Evolutionary conservation across 2,888 invertebrate species (phyloP).

Genomic region (Melangyna quadrimaculata): DNA sequence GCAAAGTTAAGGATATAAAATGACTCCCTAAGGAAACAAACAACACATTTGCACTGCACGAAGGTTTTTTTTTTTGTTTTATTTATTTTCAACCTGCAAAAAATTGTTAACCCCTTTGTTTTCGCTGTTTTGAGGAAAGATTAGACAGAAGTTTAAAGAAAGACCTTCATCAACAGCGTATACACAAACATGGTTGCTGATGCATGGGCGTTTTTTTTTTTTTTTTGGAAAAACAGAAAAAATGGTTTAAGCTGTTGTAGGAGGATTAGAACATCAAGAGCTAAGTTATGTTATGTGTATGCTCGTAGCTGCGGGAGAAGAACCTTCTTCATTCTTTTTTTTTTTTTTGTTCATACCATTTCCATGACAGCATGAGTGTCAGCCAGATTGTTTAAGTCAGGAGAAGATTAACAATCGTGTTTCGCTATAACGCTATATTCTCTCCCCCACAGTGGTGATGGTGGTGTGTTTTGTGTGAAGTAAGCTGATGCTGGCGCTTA

Average conservation of each 20-base stretch:
- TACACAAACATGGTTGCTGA: conserved; percentile 19
- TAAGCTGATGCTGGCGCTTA: conserved; percentile 7
- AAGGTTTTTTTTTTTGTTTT: not conserved
- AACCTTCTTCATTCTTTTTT: conserved; percentile 33
- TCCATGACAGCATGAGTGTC: conserved; percentile 53
- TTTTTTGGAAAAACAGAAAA: not conserved
- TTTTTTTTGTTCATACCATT: too few relatives aligned
- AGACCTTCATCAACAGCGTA: conserved; percentile 9
- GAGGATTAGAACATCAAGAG: conserved; percentile 14
- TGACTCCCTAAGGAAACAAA: not conserved
- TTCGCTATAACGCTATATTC: conserved; percentile 5
- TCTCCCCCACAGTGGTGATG: not conserved
- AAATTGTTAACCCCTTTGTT: conserved; percentile 42
- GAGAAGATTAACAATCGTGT: conserved; percentile 48
- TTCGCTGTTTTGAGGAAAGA: conserved; percentile 35
- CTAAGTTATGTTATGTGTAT: not conserved
- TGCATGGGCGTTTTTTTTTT: conserved; percentile 23
- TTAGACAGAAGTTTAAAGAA: conserved; percentile 22
- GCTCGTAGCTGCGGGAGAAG: not conserved
- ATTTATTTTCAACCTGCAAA: not conserved
- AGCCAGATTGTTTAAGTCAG: conserved; percentile 60
- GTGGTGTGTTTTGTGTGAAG: conserved; percentile 15
- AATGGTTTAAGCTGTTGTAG: conserved; percentile 23
- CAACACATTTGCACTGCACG: conserved; percentile 9
- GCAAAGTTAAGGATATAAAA: conserved; percentile 6